Percentiles rank a stretch among this genome's conserved stretches.
phyloP scores from a whole-genome alignment of 1,140 invertebrate species.

The Meloidogyne hapla region DNA sequence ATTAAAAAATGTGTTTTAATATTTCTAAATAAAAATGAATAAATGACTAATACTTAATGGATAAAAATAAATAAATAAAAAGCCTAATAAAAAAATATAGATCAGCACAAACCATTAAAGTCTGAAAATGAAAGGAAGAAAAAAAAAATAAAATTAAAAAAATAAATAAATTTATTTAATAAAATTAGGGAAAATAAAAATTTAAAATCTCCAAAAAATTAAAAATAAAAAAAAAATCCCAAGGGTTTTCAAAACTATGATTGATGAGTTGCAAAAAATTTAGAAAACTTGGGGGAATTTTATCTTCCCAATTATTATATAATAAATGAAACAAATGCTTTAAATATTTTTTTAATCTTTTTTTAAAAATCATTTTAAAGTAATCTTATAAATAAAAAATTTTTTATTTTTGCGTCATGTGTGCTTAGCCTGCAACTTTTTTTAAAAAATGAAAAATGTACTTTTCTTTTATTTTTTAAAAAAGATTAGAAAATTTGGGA shows the following conservation, averaged over 20 bases:
- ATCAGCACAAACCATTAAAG: too few species aligned
- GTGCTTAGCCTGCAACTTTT: background rate
- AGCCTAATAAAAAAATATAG: too few species aligned
- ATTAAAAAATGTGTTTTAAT: too few species aligned
- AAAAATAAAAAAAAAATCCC: background rate
- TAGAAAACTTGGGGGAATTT: too few species aligned
- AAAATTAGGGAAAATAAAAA: background rate
- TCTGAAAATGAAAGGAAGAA: too few species aligned
- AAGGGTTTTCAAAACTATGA: background rate
- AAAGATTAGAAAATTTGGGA: background rate
- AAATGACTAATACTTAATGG: too few species aligned
- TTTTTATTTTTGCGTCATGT: background rate
- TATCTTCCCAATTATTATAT: background rate
- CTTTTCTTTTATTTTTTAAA: background rate
- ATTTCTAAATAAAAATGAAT: too few species aligned
- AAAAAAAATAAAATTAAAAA: background rate
- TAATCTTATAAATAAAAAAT: background rate
- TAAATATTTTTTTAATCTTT: too few species aligned
- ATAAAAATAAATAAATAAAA: too few species aligned
- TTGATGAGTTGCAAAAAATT: background rate
- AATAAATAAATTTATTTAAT: background rate
- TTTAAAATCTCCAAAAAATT: background rate
- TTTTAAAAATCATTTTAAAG: too few species aligned
- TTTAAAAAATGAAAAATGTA: too few species aligned
- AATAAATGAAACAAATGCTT: background rate